Conservation (phyloP, 2,888 invertebrate genomes). For the Melolontha melolontha region DNA sequence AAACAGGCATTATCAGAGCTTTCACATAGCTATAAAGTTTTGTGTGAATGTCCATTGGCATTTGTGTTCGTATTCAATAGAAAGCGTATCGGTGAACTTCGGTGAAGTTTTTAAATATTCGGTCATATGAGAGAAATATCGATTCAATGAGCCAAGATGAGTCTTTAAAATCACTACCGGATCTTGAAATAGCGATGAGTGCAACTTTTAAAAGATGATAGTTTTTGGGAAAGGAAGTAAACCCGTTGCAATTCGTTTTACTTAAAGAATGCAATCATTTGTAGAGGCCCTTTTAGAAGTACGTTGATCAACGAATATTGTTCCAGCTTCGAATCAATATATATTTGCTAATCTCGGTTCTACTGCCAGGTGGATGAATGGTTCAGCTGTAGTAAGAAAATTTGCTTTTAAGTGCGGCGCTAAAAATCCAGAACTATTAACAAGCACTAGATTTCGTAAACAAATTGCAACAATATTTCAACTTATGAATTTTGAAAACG, state of each 20-base stretch:
- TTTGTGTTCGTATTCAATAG: too few species aligned
- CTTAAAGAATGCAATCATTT: conserved; percentile 32
- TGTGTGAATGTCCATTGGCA: too few species aligned
- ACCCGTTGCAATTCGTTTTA: conserved; percentile 46
- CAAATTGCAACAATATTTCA: too few species aligned
- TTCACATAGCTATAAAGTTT: too few species aligned
- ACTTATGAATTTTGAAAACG: too few species aligned
- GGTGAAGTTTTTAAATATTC: conserved; percentile 46
- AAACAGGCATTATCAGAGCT: too few species aligned
- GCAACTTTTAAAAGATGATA: conserved; percentile 1
- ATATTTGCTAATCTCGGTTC: conserved; percentile 45
- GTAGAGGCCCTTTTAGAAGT: conserved; percentile 41
- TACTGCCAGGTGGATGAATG: conserved; percentile 43
- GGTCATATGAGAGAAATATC: conserved; percentile 32
- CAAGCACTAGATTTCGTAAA: too few species aligned
- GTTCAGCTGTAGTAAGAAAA: conserved; percentile 35
- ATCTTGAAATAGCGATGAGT: conserved; percentile 37
- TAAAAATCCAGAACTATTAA: too few species aligned
- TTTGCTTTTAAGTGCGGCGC: conserved; percentile 35
- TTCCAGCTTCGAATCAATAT: conserved; percentile 19
- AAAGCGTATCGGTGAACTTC: conserved; percentile 49
- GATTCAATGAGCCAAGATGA: conserved; percentile 41
- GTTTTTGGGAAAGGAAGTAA: conserved; percentile 46
- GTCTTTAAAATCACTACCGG: too few species aligned
- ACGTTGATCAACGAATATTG: conserved; percentile 26